These are phyloP conservation scores for Coracias cyanogaster DNA, from an alignment of 2,797 vertebrate species.

Conservation along the genomic window DNA sequence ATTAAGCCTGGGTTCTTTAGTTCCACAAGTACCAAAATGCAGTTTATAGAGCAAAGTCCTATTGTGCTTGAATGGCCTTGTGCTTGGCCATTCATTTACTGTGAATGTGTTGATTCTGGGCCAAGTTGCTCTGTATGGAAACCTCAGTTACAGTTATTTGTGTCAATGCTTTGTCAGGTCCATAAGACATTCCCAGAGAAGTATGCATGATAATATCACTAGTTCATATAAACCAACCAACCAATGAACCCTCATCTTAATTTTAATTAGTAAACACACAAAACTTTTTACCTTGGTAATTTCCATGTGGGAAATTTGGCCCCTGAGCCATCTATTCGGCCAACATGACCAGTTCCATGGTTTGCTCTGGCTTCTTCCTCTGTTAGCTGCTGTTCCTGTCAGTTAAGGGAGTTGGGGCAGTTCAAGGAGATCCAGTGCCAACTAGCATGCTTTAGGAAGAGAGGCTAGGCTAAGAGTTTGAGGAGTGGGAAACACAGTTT, in stretches of 20 bases:
- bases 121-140: neutral
- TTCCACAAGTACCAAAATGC: neutral
- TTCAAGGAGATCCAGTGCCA: neutral
- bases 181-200: neutral
- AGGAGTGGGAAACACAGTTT: neutral
- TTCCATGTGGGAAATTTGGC: neutral
- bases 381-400: neutral
- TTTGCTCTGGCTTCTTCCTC: neutral
- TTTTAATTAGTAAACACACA: neutral
- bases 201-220: neutral
- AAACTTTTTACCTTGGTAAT: neutral
- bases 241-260: neutral
- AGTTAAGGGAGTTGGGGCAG: neutral
- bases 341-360: neutral
- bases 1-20: neutral
- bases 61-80: neutral
- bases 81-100: neutral
- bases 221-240: neutral
- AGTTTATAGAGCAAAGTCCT: neutral
- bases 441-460: neutral
- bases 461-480: neutral
- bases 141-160: neutral
- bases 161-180: neutral
- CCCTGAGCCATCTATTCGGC: neutral
- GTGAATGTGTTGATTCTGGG: fast-evolving